A percentile compares a stretch with the other conserved stretches of the same genome.
Conservation (phyloP, 2,888 invertebrate genomes). For the Trimorus sp. region DNA sequence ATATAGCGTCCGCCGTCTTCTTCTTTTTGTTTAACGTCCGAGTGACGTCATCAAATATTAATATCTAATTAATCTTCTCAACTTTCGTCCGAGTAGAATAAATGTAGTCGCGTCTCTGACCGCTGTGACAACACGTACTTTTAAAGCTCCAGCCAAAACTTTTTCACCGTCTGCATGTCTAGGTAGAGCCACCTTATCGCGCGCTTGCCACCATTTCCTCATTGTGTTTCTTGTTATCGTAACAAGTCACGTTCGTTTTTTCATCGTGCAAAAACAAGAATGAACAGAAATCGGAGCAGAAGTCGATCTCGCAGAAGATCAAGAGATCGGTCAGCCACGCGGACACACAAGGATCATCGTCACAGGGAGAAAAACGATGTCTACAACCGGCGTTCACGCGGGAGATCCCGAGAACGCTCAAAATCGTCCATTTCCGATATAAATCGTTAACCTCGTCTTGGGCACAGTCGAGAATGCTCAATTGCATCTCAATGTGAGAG, state of each 20-base stretch:
- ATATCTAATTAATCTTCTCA: not conserved
- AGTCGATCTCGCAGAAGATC: not conserved
- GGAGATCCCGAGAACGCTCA: not conserved
- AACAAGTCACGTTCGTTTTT: not conserved
- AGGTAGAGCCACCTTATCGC: not conserved
- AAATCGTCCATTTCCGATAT: not conserved
- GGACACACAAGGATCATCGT: not conserved
- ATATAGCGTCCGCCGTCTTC: too few species aligned
- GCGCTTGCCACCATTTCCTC: too few species aligned
- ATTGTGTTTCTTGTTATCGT: too few species aligned
- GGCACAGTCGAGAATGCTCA: too few species aligned
- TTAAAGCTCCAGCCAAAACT: slow-evolving; percentile 1
- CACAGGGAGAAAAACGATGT: not conserved
- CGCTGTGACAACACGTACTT: slow-evolving; percentile 1
- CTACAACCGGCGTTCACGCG: not conserved
- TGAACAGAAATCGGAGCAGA: not conserved
- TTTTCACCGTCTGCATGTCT: not conserved
- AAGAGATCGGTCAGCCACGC: not conserved
- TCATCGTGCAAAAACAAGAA: not conserved
- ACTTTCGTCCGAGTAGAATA: slow-evolving; percentile 7
- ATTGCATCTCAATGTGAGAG: not conserved
- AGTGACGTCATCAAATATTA: too few species aligned
- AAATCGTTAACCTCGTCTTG: not conserved
- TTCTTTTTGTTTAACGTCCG: too few species aligned
- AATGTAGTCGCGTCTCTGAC: slow-evolving; percentile 2